phyloP scores from a whole-genome alignment of 2,797 vertebrate genomes.

The Luscinia megarhynchos region DNA sequence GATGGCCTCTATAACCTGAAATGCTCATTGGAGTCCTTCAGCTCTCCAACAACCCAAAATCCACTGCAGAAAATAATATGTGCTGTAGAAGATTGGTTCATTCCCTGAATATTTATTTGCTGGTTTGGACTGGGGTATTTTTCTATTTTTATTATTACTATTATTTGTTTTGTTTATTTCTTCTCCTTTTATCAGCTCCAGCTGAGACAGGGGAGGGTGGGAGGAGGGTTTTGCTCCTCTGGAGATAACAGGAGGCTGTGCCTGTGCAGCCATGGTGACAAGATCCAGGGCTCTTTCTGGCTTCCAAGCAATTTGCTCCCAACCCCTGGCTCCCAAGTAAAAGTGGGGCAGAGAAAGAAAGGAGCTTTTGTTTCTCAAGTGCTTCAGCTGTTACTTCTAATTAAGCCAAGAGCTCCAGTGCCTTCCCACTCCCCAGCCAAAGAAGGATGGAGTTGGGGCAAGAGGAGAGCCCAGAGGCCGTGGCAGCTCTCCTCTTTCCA shows the following conservation, averaged over 20 bases:
- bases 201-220: constrained; percentile 60
- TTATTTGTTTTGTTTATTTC: constrained; percentile 54
- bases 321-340: constrained; percentile 43
- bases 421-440: neutral
- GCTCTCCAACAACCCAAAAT: neutral
- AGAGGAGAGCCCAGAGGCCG: neutral
- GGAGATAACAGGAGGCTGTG: constrained; percentile 66
- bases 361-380: constrained; percentile 71
- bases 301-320: constrained; percentile 66
- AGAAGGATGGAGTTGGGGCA: constrained; percentile 10
- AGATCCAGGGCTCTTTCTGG: constrained; percentile 62
- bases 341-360: constrained; percentile 59
- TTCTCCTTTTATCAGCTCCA: constrained; percentile 57
- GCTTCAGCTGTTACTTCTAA: constrained; percentile 67
- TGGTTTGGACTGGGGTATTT: neutral
- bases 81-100: neutral
- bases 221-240: constrained; percentile 66
- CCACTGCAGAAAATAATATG: neutral
- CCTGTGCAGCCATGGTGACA: constrained; percentile 72
- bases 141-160: neutral
- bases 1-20: neutral
- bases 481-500: neutral
- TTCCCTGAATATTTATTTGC: constrained; percentile 19
- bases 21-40: neutral
- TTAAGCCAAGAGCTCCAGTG: constrained; percentile 39